A percentile compares a stretch with the other conserved stretches of the same genome.
Evolutionary conservation across 1,140 invertebrate species (phyloP).

Genomic region (Bombus consobrinus): DNA sequence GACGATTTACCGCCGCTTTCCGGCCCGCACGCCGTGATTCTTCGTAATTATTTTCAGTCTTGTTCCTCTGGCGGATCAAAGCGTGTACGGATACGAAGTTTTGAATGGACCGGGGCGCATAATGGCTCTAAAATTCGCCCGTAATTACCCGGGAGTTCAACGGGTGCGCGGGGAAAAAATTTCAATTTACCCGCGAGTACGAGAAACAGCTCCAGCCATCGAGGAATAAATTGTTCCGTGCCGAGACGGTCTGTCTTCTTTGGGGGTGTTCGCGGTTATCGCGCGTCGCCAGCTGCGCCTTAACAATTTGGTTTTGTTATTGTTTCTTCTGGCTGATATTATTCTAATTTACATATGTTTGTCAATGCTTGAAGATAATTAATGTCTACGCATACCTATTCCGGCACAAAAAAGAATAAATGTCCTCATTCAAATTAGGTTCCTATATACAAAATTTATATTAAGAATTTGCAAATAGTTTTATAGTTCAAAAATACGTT

Average conservation of each 20-base stretch:
- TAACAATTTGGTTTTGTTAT: background rate
- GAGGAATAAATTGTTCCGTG: conserved; percentile 21
- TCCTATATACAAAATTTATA: too few species aligned
- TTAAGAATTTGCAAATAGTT: too few species aligned
- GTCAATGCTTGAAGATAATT: too few species aligned
- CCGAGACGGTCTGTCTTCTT: background rate
- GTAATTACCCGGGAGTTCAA: conserved; percentile 33
- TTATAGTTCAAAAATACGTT: too few species aligned
- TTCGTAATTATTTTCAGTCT: conserved; percentile 51
- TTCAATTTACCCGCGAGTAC: conserved; percentile 38
- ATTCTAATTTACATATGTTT: background rate
- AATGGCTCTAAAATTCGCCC: conserved; percentile 47
- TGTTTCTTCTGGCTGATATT: background rate
- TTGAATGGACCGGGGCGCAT: conserved; percentile 26
- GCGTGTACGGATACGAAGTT: conserved; percentile 31
- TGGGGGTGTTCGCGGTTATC: background rate
- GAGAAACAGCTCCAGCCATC: background rate
- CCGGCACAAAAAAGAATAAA: too few species aligned
- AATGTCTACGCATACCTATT: too few species aligned
- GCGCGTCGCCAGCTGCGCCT: background rate
- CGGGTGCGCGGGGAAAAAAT: conserved; percentile 17
- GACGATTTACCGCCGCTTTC: conserved; percentile 66
- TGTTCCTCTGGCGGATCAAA: conserved; percentile 46
- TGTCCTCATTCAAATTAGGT: too few species aligned
- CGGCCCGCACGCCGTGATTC: conserved; percentile 39